A percentile compares a stretch with the other conserved stretches of the same genome.
Conservation (phyloP, 2,797 vertebrate genomes). For the Parotocinclus haroldoi region DNA sequence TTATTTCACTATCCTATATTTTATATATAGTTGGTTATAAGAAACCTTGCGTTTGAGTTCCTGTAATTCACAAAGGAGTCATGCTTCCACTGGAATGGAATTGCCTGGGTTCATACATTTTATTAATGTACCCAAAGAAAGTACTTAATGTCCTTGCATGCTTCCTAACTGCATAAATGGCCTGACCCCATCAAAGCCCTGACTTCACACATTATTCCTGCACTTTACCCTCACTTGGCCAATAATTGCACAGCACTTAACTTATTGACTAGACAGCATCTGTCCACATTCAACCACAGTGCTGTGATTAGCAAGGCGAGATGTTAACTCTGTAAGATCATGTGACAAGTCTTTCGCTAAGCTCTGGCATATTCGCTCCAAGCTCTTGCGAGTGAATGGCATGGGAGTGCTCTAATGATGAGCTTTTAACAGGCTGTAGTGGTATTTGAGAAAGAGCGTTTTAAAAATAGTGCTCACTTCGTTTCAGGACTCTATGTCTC, state of each 20-base stretch:
- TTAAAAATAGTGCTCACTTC: conserved; percentile 50
- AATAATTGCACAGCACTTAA: conserved; percentile 43
- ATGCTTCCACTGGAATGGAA: too few relatives aligned
- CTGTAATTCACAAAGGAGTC: too few relatives aligned
- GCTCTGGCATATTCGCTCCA: conserved; percentile 38
- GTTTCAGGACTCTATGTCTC: conserved; percentile 44
- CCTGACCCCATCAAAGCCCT: conserved; percentile 19
- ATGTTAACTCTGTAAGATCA: conserved; percentile 51
- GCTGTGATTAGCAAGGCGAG: conserved; percentile 50
- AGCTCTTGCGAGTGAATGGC: conserved; percentile 39
- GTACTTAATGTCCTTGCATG: conserved; percentile 5
- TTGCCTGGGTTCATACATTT: too few relatives aligned
- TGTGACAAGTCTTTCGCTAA: conserved; percentile 52
- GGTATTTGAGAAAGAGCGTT: conserved; percentile 42
- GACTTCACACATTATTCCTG: conserved; percentile 32
- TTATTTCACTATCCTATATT: too few relatives aligned
- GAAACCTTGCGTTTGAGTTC: too few relatives aligned
- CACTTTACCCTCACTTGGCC: conserved; percentile 38
- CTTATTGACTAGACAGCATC: conserved; percentile 49
- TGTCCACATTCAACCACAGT: conserved; percentile 44
- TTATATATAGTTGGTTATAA: too few relatives aligned
- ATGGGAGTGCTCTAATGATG: conserved; percentile 46
- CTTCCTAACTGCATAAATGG: conserved; percentile 12
- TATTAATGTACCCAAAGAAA: too few relatives aligned
- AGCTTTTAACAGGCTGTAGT: conserved; percentile 52